phyloP scores from a whole-genome alignment of 2,888 invertebrate genomes.

The Acanthopleura granulata region DNA sequence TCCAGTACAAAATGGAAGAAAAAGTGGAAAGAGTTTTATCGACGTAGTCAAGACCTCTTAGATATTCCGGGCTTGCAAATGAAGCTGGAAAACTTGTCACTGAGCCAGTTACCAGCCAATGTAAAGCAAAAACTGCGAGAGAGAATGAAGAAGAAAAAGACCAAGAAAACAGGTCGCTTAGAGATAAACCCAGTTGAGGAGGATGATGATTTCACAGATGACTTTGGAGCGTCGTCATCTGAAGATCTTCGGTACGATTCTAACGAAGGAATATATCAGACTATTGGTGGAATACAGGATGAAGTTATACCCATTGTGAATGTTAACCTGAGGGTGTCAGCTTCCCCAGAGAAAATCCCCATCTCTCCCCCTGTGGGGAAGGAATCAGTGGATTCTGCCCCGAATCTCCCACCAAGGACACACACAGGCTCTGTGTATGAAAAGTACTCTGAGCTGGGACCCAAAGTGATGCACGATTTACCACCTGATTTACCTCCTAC shows the following conservation, averaged over 20 bases:
- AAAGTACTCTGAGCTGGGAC: background rate
- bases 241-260: background rate
- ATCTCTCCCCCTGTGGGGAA: background rate
- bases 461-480: background rate
- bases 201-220: slow-evolving; percentile 1
- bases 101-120: slow-evolving; percentile 1
- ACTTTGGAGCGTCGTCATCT: background rate
- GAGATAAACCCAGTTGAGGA: background rate
- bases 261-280: background rate
- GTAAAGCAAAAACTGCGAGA: slow-evolving; percentile 9
- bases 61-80: slow-evolving; percentile 8
- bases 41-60: slow-evolving; percentile 11
- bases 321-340: background rate
- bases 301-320: background rate
- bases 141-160: background rate
- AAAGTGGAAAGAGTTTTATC: slow-evolving; percentile 16
- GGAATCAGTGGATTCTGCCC: background rate
- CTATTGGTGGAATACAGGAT: background rate
- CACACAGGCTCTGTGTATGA: slow-evolving; percentile 1
- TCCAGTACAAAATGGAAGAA: slow-evolving; percentile 5
- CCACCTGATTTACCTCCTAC: background rate
- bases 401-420: slow-evolving; percentile 1
- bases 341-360: slow-evolving; percentile 1
- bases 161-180: background rate
- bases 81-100: slow-evolving; percentile 9